These are phyloP conservation scores for Phymatocera aterrima DNA, from an alignment of 2,888 invertebrate genomes.

Conservation along the genomic window DNA sequence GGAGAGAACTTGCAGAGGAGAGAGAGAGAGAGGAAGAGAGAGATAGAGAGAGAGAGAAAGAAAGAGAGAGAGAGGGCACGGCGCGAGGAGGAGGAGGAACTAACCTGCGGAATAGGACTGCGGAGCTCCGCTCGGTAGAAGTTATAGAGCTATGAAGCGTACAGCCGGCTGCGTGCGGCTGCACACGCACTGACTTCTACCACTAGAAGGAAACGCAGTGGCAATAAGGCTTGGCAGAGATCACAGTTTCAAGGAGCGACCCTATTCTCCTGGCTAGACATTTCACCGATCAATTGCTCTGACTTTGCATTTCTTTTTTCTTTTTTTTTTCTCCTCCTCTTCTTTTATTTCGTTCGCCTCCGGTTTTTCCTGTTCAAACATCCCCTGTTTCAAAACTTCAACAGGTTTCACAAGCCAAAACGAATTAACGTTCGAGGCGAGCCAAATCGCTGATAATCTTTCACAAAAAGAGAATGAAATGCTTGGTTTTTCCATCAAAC, in stretches of 20 bases:
- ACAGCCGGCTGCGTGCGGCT: no score
- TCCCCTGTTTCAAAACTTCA: conserved; percentile 8
- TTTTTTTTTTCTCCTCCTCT: neutral
- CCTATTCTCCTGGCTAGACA: conserved; percentile 51
- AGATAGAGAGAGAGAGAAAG: conserved; percentile 42
- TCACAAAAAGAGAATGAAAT: neutral
- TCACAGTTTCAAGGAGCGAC: no score
- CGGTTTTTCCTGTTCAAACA: neutral
- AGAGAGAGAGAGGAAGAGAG: conserved; percentile 1
- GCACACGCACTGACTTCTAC: no score
- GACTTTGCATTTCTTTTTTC: conserved; percentile 21
- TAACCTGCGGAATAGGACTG: no score
- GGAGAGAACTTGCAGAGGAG: neutral
- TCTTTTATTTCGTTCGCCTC: neutral
- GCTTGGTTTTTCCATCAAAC: neutral
- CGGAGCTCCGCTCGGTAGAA: no score
- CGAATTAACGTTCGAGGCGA: neutral
- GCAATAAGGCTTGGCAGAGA: no score
- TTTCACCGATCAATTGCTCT: conserved; percentile 43
- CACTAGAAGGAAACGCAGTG: no score
- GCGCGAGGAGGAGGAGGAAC: no score
- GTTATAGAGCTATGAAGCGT: no score
- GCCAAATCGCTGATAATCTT: conserved; percentile 29
- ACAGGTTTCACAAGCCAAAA: conserved; percentile 4
- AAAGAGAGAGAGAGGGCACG: conserved; percentile 48